Percentiles rank a stretch among this genome's conserved stretches.
Conservation (phyloP, 64 coral and sea anemone genomes). For the Montipora capricornis region DNA sequence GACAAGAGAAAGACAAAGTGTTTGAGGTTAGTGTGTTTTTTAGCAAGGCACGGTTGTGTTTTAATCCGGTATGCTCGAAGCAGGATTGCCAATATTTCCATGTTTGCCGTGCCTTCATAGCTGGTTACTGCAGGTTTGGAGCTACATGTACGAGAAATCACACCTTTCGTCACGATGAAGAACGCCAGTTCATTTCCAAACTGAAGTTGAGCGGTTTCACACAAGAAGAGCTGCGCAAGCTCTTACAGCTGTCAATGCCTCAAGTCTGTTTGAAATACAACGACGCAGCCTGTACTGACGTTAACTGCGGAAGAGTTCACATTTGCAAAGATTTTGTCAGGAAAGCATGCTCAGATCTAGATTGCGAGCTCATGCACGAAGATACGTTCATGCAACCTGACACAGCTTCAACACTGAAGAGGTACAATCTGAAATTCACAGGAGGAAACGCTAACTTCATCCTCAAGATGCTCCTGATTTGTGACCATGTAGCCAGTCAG, state of each 20-base stretch:
- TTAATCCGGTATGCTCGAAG: constrained; percentile 13
- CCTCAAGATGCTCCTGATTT: constrained; percentile 27
- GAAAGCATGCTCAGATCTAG: not conserved
- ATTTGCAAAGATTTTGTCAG: constrained; percentile 55
- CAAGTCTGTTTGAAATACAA: constrained; percentile 79
- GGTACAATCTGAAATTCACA: constrained; percentile 1
- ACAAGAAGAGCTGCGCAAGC: constrained; percentile 29
- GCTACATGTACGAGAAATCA: constrained; percentile 57
- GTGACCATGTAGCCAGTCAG: not conserved
- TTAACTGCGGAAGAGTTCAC: constrained; percentile 25
- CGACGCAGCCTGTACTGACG: constrained; percentile 4
- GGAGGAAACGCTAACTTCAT: not conserved
- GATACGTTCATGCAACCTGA: not conserved
- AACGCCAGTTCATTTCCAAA: constrained; percentile 25
- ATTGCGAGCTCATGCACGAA: not conserved
- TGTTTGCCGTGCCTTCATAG: constrained; percentile 64
- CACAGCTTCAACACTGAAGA: not conserved
- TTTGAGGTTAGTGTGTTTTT: constrained; percentile 55
- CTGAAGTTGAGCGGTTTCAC: constrained; percentile 11
- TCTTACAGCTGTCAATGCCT: constrained; percentile 55
- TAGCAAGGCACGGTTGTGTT: constrained; percentile 64
- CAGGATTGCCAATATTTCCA: constrained; percentile 71
- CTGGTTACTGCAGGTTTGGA: constrained; percentile 51
- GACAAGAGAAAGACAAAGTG: constrained; percentile 50
- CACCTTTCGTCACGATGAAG: constrained; percentile 50